These are phyloP conservation scores for Scaptomyza tumidula DNA, from an alignment of 2,888 invertebrate genomes.

Conservation along the genomic window DNA sequence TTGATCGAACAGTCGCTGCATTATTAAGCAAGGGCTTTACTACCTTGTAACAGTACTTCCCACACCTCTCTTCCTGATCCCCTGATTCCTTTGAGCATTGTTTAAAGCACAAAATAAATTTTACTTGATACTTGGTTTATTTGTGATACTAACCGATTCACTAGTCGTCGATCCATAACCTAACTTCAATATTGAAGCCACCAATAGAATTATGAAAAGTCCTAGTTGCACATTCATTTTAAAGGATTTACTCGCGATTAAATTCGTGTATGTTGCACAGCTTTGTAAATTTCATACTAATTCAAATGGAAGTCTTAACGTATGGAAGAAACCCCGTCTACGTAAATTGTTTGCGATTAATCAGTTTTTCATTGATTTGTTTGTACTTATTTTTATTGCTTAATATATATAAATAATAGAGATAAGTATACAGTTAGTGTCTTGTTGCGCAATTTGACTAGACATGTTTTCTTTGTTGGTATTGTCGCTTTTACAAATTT, in stretches of 20 bases:
- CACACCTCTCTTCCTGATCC: too few relatives aligned
- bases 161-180: neutral
- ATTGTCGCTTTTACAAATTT: conserved; percentile 35
- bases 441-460: conserved; percentile 39
- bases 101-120: too few relatives aligned
- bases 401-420: too few relatives aligned
- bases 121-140: too few relatives aligned
- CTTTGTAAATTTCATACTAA: neutral
- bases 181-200: neutral
- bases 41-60: too few relatives aligned
- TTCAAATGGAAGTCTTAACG: neutral
- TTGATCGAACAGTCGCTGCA: too few relatives aligned
- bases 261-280: too few relatives aligned
- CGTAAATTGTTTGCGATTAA: neutral
- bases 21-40: too few relatives aligned
- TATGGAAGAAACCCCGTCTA: neutral
- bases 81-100: too few relatives aligned
- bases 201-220: neutral
- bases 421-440: conserved; percentile 13
- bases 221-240: neutral
- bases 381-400: neutral
- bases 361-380: neutral
- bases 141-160: too few relatives aligned
- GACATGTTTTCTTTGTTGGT: conserved; percentile 27
- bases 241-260: neutral